phyloP scores from a whole-genome alignment of 2,113 vertebrate genomes.

The Peromyscus leucopus region DNA sequence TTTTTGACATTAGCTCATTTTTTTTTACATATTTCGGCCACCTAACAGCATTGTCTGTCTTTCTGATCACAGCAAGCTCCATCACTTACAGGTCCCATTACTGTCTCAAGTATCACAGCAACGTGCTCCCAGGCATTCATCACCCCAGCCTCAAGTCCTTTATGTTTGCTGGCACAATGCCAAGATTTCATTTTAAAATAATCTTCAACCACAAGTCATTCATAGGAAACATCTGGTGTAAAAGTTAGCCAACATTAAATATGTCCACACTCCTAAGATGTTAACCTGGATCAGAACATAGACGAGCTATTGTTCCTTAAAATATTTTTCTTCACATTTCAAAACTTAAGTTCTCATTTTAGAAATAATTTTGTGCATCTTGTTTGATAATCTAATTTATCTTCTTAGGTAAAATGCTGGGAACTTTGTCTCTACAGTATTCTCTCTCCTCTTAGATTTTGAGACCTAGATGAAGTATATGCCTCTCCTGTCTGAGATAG shows the following conservation, averaged over 20 bases:
- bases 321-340: conserved; percentile 12
- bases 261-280: neutral
- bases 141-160: conserved; percentile 26
- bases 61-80: conserved; percentile 30
- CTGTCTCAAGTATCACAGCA: conserved; percentile 59
- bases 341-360: neutral
- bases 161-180: neutral
- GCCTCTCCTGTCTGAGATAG: neutral
- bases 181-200: conserved; percentile 38
- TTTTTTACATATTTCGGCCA: conserved; percentile 59
- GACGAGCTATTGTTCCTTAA: neutral
- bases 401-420: conserved; percentile 47
- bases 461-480: neutral
- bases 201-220: conserved; percentile 15
- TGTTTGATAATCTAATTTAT: conserved; percentile 26
- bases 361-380: neutral
- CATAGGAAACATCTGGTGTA: conserved; percentile 37
- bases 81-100: conserved; percentile 43
- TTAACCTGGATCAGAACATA: neutral
- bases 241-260: conserved; percentile 3
- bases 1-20: conserved; percentile 69
- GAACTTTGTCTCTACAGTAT: neutral
- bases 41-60: conserved; percentile 54
- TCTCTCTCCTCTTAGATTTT: neutral
- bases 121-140: conserved; percentile 40